Evolutionary conservation across 2,113 vertebrate species (phyloP).

Genomic region (Xiphophorus hellerii): DNA sequence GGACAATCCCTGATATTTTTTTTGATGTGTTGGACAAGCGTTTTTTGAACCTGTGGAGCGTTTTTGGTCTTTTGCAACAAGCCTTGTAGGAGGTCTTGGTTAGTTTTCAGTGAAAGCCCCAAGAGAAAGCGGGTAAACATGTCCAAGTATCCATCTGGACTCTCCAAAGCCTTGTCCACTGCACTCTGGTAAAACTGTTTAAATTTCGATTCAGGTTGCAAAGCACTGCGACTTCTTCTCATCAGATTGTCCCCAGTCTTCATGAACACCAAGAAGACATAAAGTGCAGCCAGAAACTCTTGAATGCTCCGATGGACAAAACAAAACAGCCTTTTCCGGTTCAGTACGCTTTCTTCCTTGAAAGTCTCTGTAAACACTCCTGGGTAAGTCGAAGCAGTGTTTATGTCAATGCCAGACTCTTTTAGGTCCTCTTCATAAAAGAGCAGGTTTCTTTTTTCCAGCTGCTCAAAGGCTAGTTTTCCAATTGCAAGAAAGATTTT

Average conservation of each 20-base stretch:
- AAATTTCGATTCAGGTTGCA: not conserved
- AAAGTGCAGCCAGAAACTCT: constrained; percentile 29
- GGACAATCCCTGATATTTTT: constrained; percentile 7
- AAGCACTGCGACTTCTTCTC: not conserved
- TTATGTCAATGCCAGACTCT: constrained; percentile 25
- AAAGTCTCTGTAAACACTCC: constrained; percentile 29
- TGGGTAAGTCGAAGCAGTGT: constrained; percentile 16
- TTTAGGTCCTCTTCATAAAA: constrained; percentile 46
- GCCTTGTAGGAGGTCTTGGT: constrained; percentile 23
- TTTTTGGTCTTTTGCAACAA: constrained; percentile 5
- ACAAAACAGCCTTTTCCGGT: constrained; percentile 27
- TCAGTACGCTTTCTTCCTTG: constrained; percentile 6
- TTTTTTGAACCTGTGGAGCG: not conserved
- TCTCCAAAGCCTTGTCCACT: constrained; percentile 19
- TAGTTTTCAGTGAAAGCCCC: constrained; percentile 37
- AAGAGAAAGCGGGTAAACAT: constrained; percentile 49
- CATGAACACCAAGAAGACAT: constrained; percentile 3
- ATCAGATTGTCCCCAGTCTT: constrained; percentile 5
- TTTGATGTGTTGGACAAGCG: constrained; percentile 21
- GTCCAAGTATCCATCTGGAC: constrained; percentile 16
- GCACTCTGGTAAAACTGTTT: constrained; percentile 14
- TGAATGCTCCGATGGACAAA: constrained; percentile 52
- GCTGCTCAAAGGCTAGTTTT: constrained; percentile 48
- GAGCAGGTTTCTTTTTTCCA: constrained; percentile 41
- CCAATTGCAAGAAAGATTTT: constrained; percentile 30